phyloP scores from a whole-genome alignment of 1,140 invertebrate species.

The Kradibia gibbosae region DNA sequence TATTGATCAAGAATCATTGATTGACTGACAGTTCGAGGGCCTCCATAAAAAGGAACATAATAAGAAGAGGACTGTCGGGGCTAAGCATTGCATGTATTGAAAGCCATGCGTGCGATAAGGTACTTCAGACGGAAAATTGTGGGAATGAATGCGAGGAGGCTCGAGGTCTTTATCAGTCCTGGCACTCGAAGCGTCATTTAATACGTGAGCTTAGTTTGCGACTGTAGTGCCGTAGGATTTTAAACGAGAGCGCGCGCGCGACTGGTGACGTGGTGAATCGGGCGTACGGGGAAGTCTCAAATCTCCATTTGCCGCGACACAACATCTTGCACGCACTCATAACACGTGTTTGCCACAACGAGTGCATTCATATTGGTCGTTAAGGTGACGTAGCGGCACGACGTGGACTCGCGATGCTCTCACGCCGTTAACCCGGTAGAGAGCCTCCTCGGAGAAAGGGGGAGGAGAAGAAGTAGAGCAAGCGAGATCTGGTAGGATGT shows the following conservation, averaged over 20 bases:
- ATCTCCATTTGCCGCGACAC: not conserved
- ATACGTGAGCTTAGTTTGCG: not conserved
- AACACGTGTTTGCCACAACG: constrained; percentile 40
- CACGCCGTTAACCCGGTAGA: not conserved
- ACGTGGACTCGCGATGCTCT: constrained; percentile 17
- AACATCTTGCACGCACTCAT: constrained; percentile 35
- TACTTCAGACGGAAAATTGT: not conserved
- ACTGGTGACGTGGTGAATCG: not conserved
- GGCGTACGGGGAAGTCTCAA: not conserved
- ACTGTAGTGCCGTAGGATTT: too few species aligned
- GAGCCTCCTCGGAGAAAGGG: not conserved
- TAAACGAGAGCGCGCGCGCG: not conserved
- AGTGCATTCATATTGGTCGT: constrained; percentile 40
- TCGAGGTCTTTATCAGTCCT: not conserved
- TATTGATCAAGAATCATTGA: too few species aligned
- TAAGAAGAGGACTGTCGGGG: not conserved
- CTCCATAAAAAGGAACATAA: not conserved
- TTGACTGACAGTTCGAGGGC: too few species aligned
- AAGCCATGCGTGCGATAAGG: not conserved
- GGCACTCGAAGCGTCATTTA: not conserved
- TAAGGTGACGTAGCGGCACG: constrained; percentile 22
- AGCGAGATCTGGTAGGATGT: too few species aligned
- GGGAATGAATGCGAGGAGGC: not conserved
- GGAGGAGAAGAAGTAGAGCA: not conserved
- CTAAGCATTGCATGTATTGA: not conserved